These are phyloP conservation scores for Teleogryllus oceanicus DNA, from an alignment of 2,888 invertebrate species.

Conservation along the genomic window DNA sequence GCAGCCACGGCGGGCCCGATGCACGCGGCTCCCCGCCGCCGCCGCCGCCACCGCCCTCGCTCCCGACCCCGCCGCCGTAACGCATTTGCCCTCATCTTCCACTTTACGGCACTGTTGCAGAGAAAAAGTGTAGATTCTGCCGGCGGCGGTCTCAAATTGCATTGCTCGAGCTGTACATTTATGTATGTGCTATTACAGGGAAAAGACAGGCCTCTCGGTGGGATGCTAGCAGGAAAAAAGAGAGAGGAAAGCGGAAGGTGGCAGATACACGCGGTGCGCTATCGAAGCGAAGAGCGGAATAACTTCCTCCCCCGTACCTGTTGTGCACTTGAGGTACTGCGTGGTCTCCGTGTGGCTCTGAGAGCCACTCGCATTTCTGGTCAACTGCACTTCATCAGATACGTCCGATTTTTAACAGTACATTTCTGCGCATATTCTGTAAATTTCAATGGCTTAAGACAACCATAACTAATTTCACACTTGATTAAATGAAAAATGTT, in stretches of 20 bases:
- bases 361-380: too few species aligned
- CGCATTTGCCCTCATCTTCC: background rate
- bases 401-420: too few species aligned
- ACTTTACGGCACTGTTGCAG: background rate
- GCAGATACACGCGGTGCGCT: background rate
- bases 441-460: too few species aligned
- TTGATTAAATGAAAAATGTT: too few species aligned
- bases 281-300: background rate
- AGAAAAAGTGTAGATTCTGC: background rate
- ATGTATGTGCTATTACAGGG: conserved; percentile 6
- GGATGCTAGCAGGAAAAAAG: background rate
- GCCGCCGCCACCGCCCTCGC: too few species aligned
- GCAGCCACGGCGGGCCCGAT: too few species aligned
- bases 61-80: background rate
- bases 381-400: too few species aligned
- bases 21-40: too few species aligned
- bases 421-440: too few species aligned
- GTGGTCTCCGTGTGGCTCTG: too few species aligned
- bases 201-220: background rate
- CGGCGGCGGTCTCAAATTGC: background rate
- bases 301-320: background rate
- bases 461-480: too few species aligned
- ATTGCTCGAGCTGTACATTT: background rate
- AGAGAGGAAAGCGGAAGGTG: background rate
- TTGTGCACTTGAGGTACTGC: background rate